Percentiles rank a stretch among this genome's conserved stretches.
Evolutionary conservation across 2,797 vertebrate species (phyloP).

Genomic region (Lutjanus argentimaculatus): DNA sequence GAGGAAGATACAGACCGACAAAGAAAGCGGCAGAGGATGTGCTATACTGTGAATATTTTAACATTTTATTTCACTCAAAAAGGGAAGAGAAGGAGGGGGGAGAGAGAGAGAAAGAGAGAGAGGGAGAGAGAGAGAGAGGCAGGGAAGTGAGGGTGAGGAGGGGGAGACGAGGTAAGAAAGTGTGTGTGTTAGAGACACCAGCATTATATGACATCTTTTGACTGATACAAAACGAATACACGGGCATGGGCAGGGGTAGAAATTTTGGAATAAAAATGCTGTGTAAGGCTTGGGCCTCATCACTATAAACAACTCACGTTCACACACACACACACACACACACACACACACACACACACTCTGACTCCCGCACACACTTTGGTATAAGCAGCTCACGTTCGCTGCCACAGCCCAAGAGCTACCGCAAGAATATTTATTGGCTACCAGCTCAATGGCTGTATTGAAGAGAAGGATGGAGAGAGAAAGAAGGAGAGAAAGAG

Average conservation of each 20-base stretch:
- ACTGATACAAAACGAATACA: constrained; percentile 50
- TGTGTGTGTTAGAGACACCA: constrained; percentile 25
- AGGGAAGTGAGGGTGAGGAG: too few species aligned
- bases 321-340: constrained; percentile 33
- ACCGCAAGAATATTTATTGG: constrained; percentile 87
- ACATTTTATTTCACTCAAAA: constrained; percentile 63
- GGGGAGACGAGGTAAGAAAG: constrained; percentile 33
- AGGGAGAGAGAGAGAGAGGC: background rate
- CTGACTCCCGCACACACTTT: constrained; percentile 67
- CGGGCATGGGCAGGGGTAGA: constrained; percentile 5
- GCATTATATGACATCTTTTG: constrained; percentile 58
- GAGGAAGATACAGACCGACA: constrained; percentile 28
- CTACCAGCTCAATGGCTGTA: constrained; percentile 85
- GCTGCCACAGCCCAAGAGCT: constrained; percentile 84
- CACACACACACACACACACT: constrained; percentile 44
- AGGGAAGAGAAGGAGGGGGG: background rate
- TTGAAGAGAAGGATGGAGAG: constrained; percentile 74
- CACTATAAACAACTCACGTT: constrained; percentile 79
- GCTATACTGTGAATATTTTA: constrained; percentile 65
- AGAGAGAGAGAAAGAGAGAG: background rate
- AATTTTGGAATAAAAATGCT: constrained; percentile 69
- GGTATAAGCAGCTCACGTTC: constrained; percentile 85
- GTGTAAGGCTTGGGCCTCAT: constrained; percentile 74
- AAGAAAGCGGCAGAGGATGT: constrained; percentile 41
- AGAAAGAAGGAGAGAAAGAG: constrained; percentile 26